These are phyloP conservation scores for Andricus grossulariae DNA, from an alignment of 1,140 invertebrate species.

Conservation along the genomic window DNA sequence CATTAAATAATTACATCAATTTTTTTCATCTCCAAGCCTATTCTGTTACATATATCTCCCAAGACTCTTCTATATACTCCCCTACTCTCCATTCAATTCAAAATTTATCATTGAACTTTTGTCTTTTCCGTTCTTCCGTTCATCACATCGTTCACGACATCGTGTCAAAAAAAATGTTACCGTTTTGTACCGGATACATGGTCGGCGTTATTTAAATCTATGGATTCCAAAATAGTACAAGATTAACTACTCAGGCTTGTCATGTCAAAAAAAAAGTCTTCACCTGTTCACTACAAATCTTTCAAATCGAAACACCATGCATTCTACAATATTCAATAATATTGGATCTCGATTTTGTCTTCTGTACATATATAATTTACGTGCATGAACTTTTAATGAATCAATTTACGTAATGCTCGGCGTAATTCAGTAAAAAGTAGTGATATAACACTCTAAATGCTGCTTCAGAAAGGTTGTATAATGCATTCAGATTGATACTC, in stretches of 20 bases:
- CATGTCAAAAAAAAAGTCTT: background rate
- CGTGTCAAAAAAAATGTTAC: background rate
- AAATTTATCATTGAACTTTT: background rate
- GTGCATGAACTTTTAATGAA: background rate
- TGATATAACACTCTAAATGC: conserved; percentile 5
- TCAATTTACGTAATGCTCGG: conserved; percentile 1
- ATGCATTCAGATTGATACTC: background rate
- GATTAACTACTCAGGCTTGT: background rate
- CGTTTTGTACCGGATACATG: background rate
- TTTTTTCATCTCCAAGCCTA: background rate
- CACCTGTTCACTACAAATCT: conserved; percentile 14
- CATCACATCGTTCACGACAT: background rate
- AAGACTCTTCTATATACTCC: background rate
- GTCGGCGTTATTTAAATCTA: conserved; percentile 8
- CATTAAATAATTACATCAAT: conserved; percentile 6
- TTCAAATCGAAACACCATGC: background rate
- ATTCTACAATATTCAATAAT: background rate
- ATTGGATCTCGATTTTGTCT: too few species aligned
- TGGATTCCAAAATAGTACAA: background rate
- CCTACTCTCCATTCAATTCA: background rate
- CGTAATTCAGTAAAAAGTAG: conserved; percentile 7
- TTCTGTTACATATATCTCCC: background rate
- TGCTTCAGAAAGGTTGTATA: background rate
- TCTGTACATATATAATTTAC: background rate
- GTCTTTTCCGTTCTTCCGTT: too few species aligned